Base-by-base conservation (phyloP, 2,113 vertebrate genomes). In the Agapornis roseicollis region DNA sequence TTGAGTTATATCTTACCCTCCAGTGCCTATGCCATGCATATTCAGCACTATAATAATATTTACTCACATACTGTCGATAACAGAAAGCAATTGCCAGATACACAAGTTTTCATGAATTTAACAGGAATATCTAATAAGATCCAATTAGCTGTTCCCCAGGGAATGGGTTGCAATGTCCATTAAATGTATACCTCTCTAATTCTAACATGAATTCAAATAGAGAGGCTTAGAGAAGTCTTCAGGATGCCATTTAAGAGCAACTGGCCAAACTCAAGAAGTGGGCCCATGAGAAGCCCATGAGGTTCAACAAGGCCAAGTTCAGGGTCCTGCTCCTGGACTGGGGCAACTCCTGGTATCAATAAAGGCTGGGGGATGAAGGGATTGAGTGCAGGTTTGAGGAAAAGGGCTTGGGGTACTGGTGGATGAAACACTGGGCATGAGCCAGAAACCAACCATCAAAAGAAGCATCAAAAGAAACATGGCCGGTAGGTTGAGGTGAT, bases 401-500 rank as follows among this genome's bases (percentile, higher is more conserved):
- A 52, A 80, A 56, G 28, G 12, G 53, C 47, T 18, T 60, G 13
- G 17, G 3, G 13, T 52, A 19, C 27, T 35, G 23, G 12, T 37
- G 9, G 28, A 41, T 12, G 35, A 49, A 63, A 63, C 63, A 14
- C 14, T 64, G 27, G 15, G 20, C 19, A 10, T 35, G 42, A 84
- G 12, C 17, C 3, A 82, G 41, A 79, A 61, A 28, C 11, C 7
- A 7, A 15, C 4, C 1, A 3, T 42, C n/a, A n/a, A n/a, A n/a
- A n/a, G n/a, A n/a, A n/a, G n/a, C 37, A 86, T 28, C 23, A 47
- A 28, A 29, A 83, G 46, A 18, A 58, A 15, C 0, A 0, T 24
- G 28, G n/a, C 56, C 35, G 76, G 39, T 15, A 83, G 33, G 17
- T 2, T 1, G 24, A 49, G 28, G 6, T 5, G 42, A 58, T 76